phyloP scores from a whole-genome alignment of 2,113 vertebrate species.

The Seriola aureovittata region DNA sequence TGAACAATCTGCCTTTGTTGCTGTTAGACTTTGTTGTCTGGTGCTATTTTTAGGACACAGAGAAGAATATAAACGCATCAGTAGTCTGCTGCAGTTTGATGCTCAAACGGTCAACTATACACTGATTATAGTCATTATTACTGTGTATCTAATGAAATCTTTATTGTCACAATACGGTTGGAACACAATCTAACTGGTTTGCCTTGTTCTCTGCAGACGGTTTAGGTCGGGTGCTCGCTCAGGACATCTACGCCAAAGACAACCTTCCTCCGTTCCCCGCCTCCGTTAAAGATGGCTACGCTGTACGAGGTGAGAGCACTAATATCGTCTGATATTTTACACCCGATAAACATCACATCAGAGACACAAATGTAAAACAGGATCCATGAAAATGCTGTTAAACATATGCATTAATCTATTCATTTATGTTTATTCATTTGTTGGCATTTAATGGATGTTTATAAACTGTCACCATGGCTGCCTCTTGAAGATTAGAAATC shows the following conservation, averaged over 20 bases:
- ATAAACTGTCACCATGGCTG: background rate
- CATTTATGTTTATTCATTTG: background rate
- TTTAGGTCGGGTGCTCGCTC: conserved; percentile 97
- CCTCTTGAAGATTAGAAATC: background rate
- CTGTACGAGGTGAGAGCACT: conserved; percentile 92
- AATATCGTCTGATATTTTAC: background rate
- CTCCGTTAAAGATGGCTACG: conserved; percentile 98
- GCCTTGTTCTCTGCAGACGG: conserved; percentile 87
- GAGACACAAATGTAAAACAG: background rate
- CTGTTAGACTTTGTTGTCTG: background rate
- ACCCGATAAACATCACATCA: background rate
- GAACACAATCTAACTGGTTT: background rate
- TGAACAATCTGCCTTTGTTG: too few relatives aligned
- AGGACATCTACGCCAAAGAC: conserved; percentile 99
- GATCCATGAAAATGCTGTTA: background rate
- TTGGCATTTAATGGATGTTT: background rate
- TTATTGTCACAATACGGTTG: background rate
- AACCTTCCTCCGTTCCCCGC: conserved; percentile 98
- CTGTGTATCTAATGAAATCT: background rate
- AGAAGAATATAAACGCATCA: background rate
- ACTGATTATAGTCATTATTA: background rate
- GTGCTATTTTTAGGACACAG: background rate
- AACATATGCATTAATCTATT: background rate
- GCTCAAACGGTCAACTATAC: background rate
- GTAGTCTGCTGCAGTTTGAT: background rate